Percentiles rank a stretch among this genome's conserved stretches.
These are phyloP conservation scores for Caenorhabditis elegans DNA, from an alignment of 1,140 invertebrate species.

Conservation along the genomic window WBcel235 BX284606.5:11317001-11317500, in stretches of 20 bases:
- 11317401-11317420: neutral
- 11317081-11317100: neutral
- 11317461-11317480: constrained; percentile 15
- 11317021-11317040: neutral
- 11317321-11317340: neutral
- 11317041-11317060: neutral
- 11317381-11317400: neutral
- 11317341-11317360: neutral
- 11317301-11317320: neutral
- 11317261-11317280: neutral
- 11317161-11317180: constrained; percentile 6
- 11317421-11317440: neutral
- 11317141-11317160: neutral
- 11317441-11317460: neutral
- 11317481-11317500: constrained; percentile 11
- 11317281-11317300: neutral
- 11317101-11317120: neutral
- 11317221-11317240: neutral
- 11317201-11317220: neutral
- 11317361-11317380: constrained; percentile 6
- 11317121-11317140: neutral
- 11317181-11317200: neutral
- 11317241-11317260: constrained; percentile 19
- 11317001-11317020: neutral
- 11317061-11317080: neutral